Evolutionary conservation across 2,113 vertebrate species (phyloP).

Genomic region (Pyrgilauda ruficollis): DNA sequence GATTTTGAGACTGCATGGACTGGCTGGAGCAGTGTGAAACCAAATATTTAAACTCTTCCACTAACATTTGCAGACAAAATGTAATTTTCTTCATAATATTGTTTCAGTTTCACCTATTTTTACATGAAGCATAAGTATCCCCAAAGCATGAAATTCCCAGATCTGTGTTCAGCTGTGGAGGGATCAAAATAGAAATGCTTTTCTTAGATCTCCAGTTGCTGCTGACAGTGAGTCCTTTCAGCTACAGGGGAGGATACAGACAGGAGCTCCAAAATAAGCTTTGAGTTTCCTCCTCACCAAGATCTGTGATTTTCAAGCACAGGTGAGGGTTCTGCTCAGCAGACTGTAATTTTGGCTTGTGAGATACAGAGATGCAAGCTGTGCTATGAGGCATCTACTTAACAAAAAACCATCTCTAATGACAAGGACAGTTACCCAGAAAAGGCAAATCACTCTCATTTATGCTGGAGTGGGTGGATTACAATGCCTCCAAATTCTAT

Average conservation of each 20-base stretch:
- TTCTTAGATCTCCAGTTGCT: conserved; percentile 33
- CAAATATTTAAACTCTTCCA: not conserved
- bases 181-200: conserved; percentile 19
- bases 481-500: not conserved
- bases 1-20: not conserved
- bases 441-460: not conserved
- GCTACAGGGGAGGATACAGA: not conserved
- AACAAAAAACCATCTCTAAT: not conserved
- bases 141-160: not conserved
- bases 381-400: not conserved
- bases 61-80: not conserved
- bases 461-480: not conserved
- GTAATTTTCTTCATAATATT: not conserved
- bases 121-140: not conserved
- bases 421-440: not conserved
- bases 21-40: not conserved
- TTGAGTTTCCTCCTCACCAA: not conserved
- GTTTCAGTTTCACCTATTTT: not conserved
- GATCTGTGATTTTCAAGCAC: not conserved
- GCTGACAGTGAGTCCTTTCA: not conserved
- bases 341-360: not conserved
- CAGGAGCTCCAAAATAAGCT: not conserved
- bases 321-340: not conserved
- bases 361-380: not conserved
- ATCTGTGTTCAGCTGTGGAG: not conserved